Conservation (phyloP, 2,888 invertebrate species). For the Rhopalosiphum nymphaeae region DNA sequence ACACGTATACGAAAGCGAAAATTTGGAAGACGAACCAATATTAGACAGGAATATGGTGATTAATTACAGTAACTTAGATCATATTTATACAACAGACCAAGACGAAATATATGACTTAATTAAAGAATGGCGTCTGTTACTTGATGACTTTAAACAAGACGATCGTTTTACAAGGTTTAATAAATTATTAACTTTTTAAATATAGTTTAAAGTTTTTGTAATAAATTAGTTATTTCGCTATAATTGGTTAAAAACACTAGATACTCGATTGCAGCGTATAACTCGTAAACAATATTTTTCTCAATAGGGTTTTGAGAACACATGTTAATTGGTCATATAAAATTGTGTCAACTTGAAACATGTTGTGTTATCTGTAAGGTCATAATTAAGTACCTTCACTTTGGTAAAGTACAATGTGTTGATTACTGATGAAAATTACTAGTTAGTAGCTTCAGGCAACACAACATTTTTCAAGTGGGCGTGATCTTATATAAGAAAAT, state of each 20-base stretch:
- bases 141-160: constrained; percentile 1
- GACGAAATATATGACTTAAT: constrained; percentile 44
- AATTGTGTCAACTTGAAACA: background rate
- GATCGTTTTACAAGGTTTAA: background rate
- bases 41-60: background rate
- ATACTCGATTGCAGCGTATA: background rate
- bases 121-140: constrained; percentile 27
- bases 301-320: background rate
- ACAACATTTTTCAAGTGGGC: background rate
- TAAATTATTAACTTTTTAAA: background rate
- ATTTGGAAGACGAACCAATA: constrained; percentile 22
- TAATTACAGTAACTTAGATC: constrained; percentile 18
- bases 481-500: background rate
- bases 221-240: background rate
- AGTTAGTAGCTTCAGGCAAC: background rate
- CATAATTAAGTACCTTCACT: background rate
- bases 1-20: constrained; percentile 46
- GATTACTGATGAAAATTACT: background rate
- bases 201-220: background rate
- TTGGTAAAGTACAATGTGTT: background rate
- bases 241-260: background rate
- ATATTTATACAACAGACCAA: constrained; percentile 44
- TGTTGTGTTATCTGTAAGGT: background rate
- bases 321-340: background rate
- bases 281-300: background rate